A percentile compares a stretch with the other conserved stretches of the same genome.
These are phyloP conservation scores for Manis pentadactyla DNA, from an alignment of 2,797 vertebrate genomes.

Conservation along the genomic window DNA sequence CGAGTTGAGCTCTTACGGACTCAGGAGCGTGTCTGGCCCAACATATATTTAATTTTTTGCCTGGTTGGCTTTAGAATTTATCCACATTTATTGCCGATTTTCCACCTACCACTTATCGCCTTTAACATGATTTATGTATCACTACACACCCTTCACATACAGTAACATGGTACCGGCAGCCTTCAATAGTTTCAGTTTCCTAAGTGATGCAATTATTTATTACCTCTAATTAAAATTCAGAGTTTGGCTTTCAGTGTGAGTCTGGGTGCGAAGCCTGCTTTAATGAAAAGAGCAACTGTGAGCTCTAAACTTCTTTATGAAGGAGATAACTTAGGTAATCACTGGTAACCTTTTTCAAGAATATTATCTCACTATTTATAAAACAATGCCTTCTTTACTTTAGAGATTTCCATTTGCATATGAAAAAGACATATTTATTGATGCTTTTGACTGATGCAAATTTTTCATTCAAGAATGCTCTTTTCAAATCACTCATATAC, in stretches of 20 bases:
- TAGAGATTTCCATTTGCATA: slow-evolving; percentile 88
- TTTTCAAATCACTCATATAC: slow-evolving; percentile 76
- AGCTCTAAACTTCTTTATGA: slow-evolving; percentile 89
- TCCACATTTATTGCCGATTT: slow-evolving; percentile 30
- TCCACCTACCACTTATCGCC: not conserved
- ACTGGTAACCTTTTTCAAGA: slow-evolving; percentile 90
- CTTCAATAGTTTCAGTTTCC: slow-evolving; percentile 85
- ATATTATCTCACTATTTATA: slow-evolving; percentile 91
- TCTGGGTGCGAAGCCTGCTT: slow-evolving; percentile 86
- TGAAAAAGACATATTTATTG: slow-evolving; percentile 90
- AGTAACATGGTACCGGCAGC: slow-evolving; percentile 60
- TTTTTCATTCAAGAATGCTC: slow-evolving; percentile 83
- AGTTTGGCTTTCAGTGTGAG: slow-evolving; percentile 86
- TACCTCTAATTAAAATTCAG: slow-evolving; percentile 90
- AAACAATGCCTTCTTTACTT: slow-evolving; percentile 90
- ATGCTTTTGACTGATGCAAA: slow-evolving; percentile 86
- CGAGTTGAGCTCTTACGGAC: not conserved
- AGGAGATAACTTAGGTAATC: slow-evolving; percentile 91
- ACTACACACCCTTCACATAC: slow-evolving; percentile 40
- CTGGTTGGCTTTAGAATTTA: not conserved
- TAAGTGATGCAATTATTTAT: slow-evolving; percentile 88
- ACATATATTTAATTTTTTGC: not conserved
- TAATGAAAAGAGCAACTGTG: slow-evolving; percentile 90
- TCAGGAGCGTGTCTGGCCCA: not conserved
- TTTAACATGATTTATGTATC: slow-evolving; percentile 69